Conservation (phyloP, 2,113 vertebrate genomes). For the Meriones unguiculatus region DNA sequence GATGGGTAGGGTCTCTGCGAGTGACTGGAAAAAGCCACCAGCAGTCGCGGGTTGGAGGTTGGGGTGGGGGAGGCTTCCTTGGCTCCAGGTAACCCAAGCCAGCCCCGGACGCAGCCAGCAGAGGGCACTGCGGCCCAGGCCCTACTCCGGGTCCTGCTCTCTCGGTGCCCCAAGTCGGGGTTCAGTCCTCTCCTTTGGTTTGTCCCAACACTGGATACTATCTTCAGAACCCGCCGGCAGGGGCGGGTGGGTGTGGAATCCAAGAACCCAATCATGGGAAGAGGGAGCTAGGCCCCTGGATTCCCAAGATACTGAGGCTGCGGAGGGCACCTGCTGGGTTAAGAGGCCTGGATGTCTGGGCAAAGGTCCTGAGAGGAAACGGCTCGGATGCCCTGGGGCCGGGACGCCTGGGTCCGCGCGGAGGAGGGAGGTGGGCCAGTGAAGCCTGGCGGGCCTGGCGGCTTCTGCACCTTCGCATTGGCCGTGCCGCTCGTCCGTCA, state of each 20-base stretch:
- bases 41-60: neutral
- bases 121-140: conserved; percentile 65
- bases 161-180: neutral
- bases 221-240: neutral
- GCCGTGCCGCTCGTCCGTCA: conserved; percentile 63
- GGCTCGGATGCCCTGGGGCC: neutral
- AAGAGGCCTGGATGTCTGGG: neutral
- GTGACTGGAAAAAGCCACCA: neutral
- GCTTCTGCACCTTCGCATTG: conserved; percentile 59
- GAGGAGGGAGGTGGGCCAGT: conserved; percentile 51
- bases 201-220: neutral
- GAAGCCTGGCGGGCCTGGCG: conserved; percentile 30
- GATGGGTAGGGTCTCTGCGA: neutral
- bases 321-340: neutral
- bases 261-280: neutral
- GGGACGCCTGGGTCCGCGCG: conserved; percentile 65
- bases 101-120: conserved; percentile 59
- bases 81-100: neutral
- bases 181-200: conserved; percentile 18
- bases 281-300: neutral
- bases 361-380: neutral
- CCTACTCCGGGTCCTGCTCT: neutral
- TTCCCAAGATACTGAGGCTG: neutral
- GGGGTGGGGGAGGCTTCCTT: neutral
- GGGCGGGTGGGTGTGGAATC: neutral